Conservation (phyloP, 2,113 vertebrate species). For the Lota lota region DNA sequence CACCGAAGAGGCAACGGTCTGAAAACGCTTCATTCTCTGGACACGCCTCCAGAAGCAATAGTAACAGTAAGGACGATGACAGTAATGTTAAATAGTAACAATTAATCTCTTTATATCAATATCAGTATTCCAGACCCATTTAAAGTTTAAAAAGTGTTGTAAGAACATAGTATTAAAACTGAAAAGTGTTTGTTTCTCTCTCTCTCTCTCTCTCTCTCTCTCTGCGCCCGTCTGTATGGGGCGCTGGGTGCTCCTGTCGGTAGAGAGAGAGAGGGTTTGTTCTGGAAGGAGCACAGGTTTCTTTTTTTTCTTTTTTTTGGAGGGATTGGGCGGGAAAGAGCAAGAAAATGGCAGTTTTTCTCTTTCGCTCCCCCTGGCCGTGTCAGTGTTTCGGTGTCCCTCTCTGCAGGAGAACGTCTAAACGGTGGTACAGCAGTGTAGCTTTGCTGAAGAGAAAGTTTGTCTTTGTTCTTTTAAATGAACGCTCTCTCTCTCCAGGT, state of each 20-base stretch:
- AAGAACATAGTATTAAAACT: conserved; percentile 79
- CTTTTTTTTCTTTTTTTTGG: too few species aligned
- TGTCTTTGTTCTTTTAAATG: conserved; percentile 24
- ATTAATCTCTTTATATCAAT: conserved; percentile 69
- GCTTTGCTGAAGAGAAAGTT: conserved; percentile 43
- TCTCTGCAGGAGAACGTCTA: conserved; percentile 34
- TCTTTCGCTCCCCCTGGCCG: conserved; percentile 52
- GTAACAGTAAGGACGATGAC: conserved; percentile 76
- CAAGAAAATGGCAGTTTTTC: conserved; percentile 69
- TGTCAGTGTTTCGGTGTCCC: conserved; percentile 21
- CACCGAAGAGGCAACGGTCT: conserved; percentile 6
- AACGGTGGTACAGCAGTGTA: conserved; percentile 31
- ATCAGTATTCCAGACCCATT: conserved; percentile 62
- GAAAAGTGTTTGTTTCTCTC: conserved; percentile 55
- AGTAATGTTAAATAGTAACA: conserved; percentile 66
- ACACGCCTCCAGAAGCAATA: conserved; percentile 16
- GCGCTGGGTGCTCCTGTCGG: conserved; percentile 37
- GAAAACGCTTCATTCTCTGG: background rate
- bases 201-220: conserved; percentile 20
- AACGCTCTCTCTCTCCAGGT: conserved; percentile 39
- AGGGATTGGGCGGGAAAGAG: conserved; percentile 59
- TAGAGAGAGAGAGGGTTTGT: conserved; percentile 29
- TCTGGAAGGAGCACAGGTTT: conserved; percentile 45
- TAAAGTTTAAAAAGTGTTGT: conserved; percentile 76
- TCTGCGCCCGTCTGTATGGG: conserved; percentile 21